Percentiles rank a stretch among this genome's conserved stretches.
These are phyloP conservation scores for Stictonetta naevosa DNA, from an alignment of 2,113 vertebrate species.

Conservation along the genomic window DNA sequence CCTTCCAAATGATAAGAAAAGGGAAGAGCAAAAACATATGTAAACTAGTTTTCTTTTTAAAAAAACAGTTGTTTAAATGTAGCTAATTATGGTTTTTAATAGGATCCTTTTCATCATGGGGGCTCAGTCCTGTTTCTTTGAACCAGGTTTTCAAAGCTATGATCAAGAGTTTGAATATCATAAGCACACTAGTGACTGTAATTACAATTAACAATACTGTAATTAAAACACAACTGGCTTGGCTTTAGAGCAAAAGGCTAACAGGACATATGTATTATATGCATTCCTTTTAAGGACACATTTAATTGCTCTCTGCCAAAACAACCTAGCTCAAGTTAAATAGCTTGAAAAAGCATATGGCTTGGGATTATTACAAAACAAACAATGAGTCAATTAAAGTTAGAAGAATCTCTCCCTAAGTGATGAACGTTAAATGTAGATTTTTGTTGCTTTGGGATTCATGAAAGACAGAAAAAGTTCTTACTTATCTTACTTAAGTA, in stretches of 20 bases:
- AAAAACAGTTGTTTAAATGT: conserved; percentile 20
- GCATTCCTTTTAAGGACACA: background rate
- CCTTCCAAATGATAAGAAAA: conserved; percentile 44
- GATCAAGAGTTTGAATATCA: conserved; percentile 66
- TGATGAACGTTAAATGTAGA: background rate
- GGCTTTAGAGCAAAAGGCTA: conserved; percentile 53
- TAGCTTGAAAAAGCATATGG: background rate
- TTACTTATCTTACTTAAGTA: background rate
- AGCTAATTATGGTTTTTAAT: conserved; percentile 65
- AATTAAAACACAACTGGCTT: conserved; percentile 62
- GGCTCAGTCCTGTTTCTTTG: conserved; percentile 59
- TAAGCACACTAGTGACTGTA: conserved; percentile 55
- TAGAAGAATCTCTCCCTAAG: background rate
- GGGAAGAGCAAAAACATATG: background rate
- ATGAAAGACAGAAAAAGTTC: background rate
- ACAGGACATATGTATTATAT: background rate
- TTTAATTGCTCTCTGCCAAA: background rate
- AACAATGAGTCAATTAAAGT: background rate
- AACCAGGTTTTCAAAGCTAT: conserved; percentile 71
- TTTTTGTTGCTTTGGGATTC: background rate
- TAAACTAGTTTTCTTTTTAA: conserved; percentile 35
- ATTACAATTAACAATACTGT: conserved; percentile 56
- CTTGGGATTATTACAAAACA: background rate
- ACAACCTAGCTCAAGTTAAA: background rate
- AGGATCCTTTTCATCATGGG: conserved; percentile 70